phyloP scores from a whole-genome alignment of 2,113 vertebrate genomes.

The Circaetus gallicus region DNA sequence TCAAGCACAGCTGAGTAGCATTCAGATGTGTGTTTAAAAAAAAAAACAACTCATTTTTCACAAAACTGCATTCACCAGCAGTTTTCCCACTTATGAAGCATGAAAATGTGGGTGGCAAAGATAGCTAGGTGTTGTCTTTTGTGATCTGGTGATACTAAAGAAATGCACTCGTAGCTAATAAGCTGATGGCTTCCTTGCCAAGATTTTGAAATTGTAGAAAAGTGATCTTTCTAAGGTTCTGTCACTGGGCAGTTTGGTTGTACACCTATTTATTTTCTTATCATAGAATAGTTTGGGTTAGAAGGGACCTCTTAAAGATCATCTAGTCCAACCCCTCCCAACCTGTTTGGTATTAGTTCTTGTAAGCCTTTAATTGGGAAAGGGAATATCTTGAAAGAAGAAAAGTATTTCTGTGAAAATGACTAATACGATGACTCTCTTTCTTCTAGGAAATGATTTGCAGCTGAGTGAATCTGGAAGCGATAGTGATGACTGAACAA shows the following conservation, averaged over 20 bases:
- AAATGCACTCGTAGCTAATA: not conserved
- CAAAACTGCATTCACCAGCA: slow-evolving; percentile 27
- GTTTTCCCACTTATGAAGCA: slow-evolving; percentile 1
- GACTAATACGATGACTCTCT: slow-evolving; percentile 14
- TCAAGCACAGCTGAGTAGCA: not conserved
- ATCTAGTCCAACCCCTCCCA: not conserved
- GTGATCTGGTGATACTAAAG: not conserved
- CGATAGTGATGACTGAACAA: slow-evolving; percentile 88
- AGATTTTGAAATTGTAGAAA: not conserved
- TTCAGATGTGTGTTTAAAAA: slow-evolving; percentile 8
- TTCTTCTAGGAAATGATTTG: slow-evolving; percentile 90
- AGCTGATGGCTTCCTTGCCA: not conserved
- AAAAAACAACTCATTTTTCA: not conserved
- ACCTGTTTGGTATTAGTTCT: not conserved
- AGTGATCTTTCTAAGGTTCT: not conserved
- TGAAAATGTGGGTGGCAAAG: slow-evolving; percentile 1
- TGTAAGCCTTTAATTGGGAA: not conserved
- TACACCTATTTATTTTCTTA: not conserved
- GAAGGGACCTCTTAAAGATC: not conserved
- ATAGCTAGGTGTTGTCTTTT: slow-evolving; percentile 21
- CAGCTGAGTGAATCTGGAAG: slow-evolving; percentile 97
- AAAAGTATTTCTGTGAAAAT: slow-evolving; percentile 6
- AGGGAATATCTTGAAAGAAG: not conserved
- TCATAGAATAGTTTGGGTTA: not conserved
- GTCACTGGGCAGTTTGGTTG: not conserved